A percentile compares a stretch with the other conserved stretches of the same genome.
Evolutionary conservation across 2,797 vertebrate genomes (phyloP).

Genomic region (Smutsia gigantea): DNA sequence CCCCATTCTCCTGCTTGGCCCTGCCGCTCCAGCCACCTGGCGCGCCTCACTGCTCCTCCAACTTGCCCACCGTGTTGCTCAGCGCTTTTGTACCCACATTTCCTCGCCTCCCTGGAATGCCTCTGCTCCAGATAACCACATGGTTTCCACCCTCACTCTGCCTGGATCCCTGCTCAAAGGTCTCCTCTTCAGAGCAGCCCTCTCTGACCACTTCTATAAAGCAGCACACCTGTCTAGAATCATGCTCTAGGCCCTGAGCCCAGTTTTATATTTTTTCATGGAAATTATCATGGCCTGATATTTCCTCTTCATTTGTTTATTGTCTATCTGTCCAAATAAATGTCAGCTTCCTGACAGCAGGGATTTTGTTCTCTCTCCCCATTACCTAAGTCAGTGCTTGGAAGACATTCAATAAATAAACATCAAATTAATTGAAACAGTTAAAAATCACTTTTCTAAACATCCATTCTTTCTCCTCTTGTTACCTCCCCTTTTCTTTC

Average conservation of each 20-base stretch:
- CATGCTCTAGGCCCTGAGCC: background rate
- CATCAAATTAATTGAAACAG: background rate
- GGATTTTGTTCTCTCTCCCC: background rate
- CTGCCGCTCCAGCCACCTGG: too few relatives aligned
- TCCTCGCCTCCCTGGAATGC: background rate
- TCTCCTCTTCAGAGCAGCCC: background rate
- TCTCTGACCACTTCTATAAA: background rate
- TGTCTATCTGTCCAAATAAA: background rate
- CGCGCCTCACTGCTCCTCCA: background rate
- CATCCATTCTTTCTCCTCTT: background rate
- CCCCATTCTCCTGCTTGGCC: accelerated
- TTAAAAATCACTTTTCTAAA: background rate
- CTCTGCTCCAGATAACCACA: background rate
- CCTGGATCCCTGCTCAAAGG: background rate
- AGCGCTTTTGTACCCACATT: background rate
- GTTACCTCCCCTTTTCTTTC: background rate
- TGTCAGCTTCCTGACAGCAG: background rate
- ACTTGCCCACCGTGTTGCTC: too few relatives aligned
- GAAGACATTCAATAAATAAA: background rate
- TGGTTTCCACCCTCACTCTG: background rate
- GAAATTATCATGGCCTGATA: background rate
- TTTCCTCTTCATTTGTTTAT: background rate
- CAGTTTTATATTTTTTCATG: background rate
- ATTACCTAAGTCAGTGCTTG: background rate
- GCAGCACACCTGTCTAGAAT: accelerated